Conservation (phyloP, 2,797 vertebrate species). For the Eleutherodactylus coqui region DNA sequence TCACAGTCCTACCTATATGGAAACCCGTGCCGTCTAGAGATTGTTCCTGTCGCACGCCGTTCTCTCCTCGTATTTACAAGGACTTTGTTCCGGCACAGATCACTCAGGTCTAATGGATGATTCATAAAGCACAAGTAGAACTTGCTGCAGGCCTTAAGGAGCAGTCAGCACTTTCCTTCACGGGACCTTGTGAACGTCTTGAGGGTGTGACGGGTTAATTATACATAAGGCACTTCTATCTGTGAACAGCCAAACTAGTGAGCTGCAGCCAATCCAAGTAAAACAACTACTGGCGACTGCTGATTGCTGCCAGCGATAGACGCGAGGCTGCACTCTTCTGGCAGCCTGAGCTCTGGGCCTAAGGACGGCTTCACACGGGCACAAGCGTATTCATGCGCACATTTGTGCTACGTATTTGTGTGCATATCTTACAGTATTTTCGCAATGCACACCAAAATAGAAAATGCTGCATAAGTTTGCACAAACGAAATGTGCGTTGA, state of each 20-base stretch:
- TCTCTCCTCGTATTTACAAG: neutral
- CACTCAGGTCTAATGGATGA: slow-evolving; percentile 16
- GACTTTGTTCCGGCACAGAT: slow-evolving; percentile 46
- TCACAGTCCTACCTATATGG: slow-evolving; percentile 39
- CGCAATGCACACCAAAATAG: no score
- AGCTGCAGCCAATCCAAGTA: neutral
- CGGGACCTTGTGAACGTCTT: neutral
- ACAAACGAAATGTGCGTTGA: no score
- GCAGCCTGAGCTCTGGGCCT: neutral
- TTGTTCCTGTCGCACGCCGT: neutral
- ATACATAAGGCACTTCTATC: no score
- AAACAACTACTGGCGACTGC: neutral
- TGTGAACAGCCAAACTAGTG: neutral
- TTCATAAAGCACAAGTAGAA: slow-evolving; percentile 20
- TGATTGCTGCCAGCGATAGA: neutral
- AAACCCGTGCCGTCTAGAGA: neutral
- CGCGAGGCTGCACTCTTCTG: neutral
- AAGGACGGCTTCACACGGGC: no score
- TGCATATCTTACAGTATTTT: no score
- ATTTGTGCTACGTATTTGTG: no score
- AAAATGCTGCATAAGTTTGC: no score
- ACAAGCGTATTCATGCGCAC: no score
- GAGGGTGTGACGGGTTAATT: neutral
- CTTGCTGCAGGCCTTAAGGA: neutral
- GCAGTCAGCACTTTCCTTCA: neutral